Percentiles rank a stretch among this genome's conserved stretches.
Conservation (phyloP, 2,113 vertebrate species). For the Alligator mississippiensis region DNA sequence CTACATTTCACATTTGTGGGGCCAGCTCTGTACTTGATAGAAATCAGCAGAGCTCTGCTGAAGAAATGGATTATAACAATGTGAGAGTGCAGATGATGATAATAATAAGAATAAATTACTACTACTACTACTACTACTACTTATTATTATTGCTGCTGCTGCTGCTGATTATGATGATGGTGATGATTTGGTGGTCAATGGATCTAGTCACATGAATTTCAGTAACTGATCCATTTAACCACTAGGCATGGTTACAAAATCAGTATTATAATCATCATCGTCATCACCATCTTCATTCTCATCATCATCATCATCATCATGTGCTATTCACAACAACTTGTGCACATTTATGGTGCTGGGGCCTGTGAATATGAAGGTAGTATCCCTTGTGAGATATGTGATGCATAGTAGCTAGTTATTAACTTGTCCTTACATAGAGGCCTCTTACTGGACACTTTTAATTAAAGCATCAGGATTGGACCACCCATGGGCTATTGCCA, state of each 20-base stretch:
- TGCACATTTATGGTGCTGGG: neutral
- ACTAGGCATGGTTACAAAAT: too few relatives aligned
- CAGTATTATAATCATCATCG: too few relatives aligned
- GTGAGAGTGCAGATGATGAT: too few relatives aligned
- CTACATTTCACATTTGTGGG: neutral
- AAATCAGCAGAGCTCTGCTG: neutral
- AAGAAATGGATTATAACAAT: too few relatives aligned
- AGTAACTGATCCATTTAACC: too few relatives aligned
- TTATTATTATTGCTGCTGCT: too few relatives aligned
- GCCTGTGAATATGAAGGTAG: neutral
- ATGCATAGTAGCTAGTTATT: rapidly evolving
- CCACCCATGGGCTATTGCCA: rapidly evolving
- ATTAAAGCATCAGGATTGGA: neutral
- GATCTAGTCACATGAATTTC: too few relatives aligned
- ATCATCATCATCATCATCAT: neutral
- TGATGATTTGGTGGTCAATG: too few relatives aligned
- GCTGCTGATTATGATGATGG: too few relatives aligned
- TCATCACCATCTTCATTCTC: neutral
- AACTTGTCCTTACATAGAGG: neutral
- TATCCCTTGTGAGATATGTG: neutral
- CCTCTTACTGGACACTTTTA: neutral
- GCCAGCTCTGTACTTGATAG: neutral
- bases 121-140: too few relatives aligned
- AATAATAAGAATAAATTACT: too few relatives aligned
- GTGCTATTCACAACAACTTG: neutral